Evolutionary conservation across 2,888 invertebrate genomes (phyloP).

Genomic region (Apomyelois bistriatella): DNA sequence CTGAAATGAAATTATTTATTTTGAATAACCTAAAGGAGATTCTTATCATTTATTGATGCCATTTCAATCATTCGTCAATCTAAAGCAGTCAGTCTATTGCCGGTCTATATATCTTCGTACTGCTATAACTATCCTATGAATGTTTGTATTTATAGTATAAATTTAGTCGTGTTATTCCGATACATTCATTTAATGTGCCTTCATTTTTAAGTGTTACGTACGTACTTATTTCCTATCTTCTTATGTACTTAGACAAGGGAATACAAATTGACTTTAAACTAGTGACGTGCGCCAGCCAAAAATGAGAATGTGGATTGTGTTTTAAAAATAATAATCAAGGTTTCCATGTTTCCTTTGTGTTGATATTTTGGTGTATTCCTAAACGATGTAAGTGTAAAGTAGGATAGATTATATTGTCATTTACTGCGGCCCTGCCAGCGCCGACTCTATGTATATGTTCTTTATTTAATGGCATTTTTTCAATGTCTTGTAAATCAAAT

Average conservation of each 20-base stretch:
- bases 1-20: no score
- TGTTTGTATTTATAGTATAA: constrained; percentile 3
- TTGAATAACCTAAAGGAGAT: no score
- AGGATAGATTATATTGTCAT: constrained; percentile 46
- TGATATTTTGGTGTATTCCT: constrained; percentile 60
- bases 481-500: constrained; percentile 31
- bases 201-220: constrained; percentile 35
- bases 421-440: constrained; percentile 32
- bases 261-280: constrained; percentile 16
- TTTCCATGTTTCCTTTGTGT: constrained; percentile 45
- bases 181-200: constrained; percentile 20
- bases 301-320: constrained; percentile 19
- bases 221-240: constrained; percentile 38
- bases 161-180: constrained; percentile 12
- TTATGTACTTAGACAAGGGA: constrained; percentile 35
- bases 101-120: not conserved
- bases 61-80: no score
- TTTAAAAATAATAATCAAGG: constrained; percentile 26
- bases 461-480: constrained; percentile 2
- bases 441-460: constrained; percentile 35
- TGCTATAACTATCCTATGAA: not conserved
- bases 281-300: constrained; percentile 13
- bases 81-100: no score
- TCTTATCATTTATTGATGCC: no score
- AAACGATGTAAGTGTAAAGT: constrained; percentile 61